These are phyloP conservation scores for Orgyia antiqua DNA, from an alignment of 2,888 invertebrate genomes.

Conservation along the genomic window DNA sequence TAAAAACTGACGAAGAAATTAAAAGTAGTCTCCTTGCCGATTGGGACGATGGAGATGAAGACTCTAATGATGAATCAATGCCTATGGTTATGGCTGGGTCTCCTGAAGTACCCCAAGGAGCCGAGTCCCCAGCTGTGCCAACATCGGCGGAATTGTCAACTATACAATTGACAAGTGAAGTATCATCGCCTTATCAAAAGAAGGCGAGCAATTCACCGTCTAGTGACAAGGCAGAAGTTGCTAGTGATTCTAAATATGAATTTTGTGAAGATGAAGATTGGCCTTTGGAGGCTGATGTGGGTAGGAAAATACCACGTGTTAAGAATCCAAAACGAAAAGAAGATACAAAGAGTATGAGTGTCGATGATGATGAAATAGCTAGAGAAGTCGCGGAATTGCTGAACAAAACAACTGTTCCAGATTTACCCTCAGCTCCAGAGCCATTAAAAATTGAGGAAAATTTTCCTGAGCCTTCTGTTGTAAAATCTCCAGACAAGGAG, in stretches of 20 bases:
- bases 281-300: constrained; percentile 71
- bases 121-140: constrained; percentile 57
- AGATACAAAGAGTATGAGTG: constrained; percentile 56
- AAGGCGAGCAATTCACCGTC: constrained; percentile 33
- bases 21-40: constrained; percentile 85
- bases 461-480: constrained; percentile 74
- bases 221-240: constrained; percentile 61
- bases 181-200: constrained; percentile 39
- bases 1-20: constrained; percentile 80
- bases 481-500: constrained; percentile 69
- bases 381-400: constrained; percentile 80
- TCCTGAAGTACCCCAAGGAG: constrained; percentile 53
- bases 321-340: constrained; percentile 64
- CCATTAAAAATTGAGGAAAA: constrained; percentile 75
- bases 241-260: constrained; percentile 84
- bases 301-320: constrained; percentile 83
- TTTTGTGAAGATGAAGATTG: constrained; percentile 86
- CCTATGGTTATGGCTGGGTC: constrained; percentile 42
- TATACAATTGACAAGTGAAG: constrained; percentile 37
- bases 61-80: constrained; percentile 55
- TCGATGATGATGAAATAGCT: constrained; percentile 69
- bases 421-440: constrained; percentile 74
- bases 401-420: constrained; percentile 78
- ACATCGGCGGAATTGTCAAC: constrained; percentile 54
- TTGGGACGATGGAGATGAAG: constrained; percentile 83